Evolutionary conservation across 2,113 vertebrate species (phyloP), one percentile per base, ranked within the genome.

Genomic region (Sarotherodon lohbergeri): DNA sequence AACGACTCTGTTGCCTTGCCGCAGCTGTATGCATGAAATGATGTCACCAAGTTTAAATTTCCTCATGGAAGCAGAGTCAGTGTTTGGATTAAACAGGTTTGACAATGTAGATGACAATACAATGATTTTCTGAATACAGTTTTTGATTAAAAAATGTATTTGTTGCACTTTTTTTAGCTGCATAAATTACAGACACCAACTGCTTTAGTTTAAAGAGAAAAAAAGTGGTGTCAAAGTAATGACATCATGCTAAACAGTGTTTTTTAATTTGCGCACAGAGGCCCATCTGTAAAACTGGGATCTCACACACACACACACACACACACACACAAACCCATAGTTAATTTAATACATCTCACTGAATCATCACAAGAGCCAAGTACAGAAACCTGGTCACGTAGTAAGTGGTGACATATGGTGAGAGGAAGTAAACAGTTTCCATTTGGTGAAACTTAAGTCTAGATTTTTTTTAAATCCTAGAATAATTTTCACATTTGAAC

Each of bases 21-120:
- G 13, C 76, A 86, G 68, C 63, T 80, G 84, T 86, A n/a, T 73
- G 90, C 90, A 91, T 90, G 73, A 92, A 93, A 91, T 79, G 71
- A 93, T 89, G 86, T 85, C 66, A 83, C 91, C 76, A 85, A 92
- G 90, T 92, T 91, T 91, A 92, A 92, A 93, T 90, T 91, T 88
- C 41, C 59, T 66, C 80, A 80, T 76, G 78, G 85, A 78, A 79
- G 59, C 55, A 84, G 55, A 91, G 24, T 89, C 84, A 63, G 61
- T 81, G 85, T 89, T 88, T 86, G 83, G 81, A 73, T 16, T 89
- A 89, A 79, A 29, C 17, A 5, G 83, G 61, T 79, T 86, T 87
- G 79, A 88, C 63, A 61, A 41, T 88, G 57, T 54, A 82, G 61
- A 87, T 82, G 89, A 89, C 89, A 80, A 41, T 17, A 73, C 82